These are phyloP conservation scores for Stegostoma tigrinum DNA, from an alignment of 2,113 vertebrate genomes.

Conservation along the genomic window DNA sequence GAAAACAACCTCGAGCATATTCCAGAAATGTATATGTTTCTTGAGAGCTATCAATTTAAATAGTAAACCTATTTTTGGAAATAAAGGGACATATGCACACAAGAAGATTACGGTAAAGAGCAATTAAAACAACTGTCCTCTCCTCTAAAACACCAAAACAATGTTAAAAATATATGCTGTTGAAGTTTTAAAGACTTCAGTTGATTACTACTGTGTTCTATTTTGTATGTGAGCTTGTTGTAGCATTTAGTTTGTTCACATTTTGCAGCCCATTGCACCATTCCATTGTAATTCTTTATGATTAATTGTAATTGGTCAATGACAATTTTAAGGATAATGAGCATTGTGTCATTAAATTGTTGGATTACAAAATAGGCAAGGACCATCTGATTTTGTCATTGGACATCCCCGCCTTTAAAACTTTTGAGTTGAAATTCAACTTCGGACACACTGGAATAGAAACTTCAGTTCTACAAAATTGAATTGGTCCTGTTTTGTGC, in stretches of 20 bases:
- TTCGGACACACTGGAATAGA: background rate
- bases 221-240: background rate
- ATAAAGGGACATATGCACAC: background rate
- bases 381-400: background rate
- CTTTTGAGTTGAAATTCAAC: background rate
- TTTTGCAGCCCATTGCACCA: background rate
- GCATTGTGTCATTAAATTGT: background rate
- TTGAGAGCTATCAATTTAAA: background rate
- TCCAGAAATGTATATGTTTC: background rate
- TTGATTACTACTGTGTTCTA: background rate
- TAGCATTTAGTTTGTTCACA: background rate
- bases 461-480: background rate
- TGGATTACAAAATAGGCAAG: background rate
- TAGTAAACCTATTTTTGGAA: background rate
- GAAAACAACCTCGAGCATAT: background rate
- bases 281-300: background rate
- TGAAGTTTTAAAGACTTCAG: background rate
- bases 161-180: background rate
- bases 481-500: background rate
- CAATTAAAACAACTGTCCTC: background rate
- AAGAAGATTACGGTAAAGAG: background rate
- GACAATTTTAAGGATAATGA: background rate
- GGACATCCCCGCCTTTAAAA: background rate
- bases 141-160: background rate
- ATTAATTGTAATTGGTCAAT: no score